A percentile compares a stretch with the other conserved stretches of the same genome.
Evolutionary conservation across 2,113 vertebrate genomes (phyloP).

Genomic region (Hylia prasina): DNA sequence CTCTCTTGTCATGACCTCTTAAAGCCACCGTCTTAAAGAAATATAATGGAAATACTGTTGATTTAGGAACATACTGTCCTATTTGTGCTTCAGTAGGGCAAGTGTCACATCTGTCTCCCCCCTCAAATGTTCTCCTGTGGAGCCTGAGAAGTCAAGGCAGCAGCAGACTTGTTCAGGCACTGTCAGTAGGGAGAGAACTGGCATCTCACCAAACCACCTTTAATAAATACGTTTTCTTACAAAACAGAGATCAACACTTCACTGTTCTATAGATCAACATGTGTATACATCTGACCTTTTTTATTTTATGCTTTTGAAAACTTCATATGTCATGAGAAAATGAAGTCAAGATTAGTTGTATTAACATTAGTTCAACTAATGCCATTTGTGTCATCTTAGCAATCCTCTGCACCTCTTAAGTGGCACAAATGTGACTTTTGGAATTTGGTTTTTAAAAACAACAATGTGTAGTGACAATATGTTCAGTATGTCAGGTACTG

Average conservation of each 20-base stretch:
- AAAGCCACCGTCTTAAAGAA: neutral
- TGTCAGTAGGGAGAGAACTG: neutral
- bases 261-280: neutral
- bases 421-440: neutral
- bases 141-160: neutral
- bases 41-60: neutral
- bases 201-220: neutral
- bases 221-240: neutral
- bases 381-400: neutral
- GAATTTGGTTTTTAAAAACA: neutral
- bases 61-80: neutral
- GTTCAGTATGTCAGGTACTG: constrained; percentile 31
- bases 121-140: neutral
- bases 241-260: neutral
- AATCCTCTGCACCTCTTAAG: neutral
- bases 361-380: neutral
- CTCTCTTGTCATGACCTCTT: neutral
- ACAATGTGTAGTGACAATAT: neutral
- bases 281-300: neutral
- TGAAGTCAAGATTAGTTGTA: neutral
- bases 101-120: neutral
- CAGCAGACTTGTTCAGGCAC: neutral
- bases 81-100: neutral
- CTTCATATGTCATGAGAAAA: neutral
- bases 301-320: neutral